Evolutionary conservation across 2,113 vertebrate species (phyloP).

Genomic region (Pollachius pollachius): DNA sequence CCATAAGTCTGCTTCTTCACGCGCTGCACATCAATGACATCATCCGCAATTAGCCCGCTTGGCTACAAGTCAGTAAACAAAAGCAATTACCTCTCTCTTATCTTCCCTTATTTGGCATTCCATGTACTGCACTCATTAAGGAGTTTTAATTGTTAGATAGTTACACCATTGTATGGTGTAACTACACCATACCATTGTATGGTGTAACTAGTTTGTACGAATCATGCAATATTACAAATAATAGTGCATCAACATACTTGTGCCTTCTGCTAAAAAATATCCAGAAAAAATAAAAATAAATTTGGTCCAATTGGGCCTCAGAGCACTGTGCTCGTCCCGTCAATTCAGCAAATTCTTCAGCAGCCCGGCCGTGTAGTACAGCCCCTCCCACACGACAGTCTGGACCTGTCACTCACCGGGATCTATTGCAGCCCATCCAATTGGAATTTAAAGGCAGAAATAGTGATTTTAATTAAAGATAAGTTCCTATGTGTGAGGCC

Average conservation of each 20-base stretch:
- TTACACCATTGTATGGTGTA: not conserved
- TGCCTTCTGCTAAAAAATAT: no score
- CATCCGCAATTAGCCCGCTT: conserved; percentile 44
- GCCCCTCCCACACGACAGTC: not conserved
- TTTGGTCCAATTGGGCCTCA: no score
- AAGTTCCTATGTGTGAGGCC: conserved; percentile 87
- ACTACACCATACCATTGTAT: no score
- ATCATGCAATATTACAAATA: no score
- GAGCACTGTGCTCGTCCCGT: no score
- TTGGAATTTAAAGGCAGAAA: conserved; percentile 71
- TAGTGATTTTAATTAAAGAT: conserved; percentile 99
- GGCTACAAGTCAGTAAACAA: conserved; percentile 75
- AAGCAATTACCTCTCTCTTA: conserved; percentile 57
- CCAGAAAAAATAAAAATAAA: no score
- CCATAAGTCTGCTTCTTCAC: conserved; percentile 26
- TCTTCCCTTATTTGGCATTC: no score
- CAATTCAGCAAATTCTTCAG: no score
- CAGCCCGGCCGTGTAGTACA: not conserved
- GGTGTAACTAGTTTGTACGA: no score
- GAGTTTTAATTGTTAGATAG: not conserved
- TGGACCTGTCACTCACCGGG: not conserved
- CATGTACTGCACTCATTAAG: not conserved
- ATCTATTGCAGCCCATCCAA: conserved; percentile 9
- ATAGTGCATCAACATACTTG: no score
- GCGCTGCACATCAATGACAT: conserved; percentile 15